Percentiles rank a stretch among this genome's conserved stretches.
Evolutionary conservation across 2,113 vertebrate species (phyloP).

Genomic region (Bubo bubo): DNA sequence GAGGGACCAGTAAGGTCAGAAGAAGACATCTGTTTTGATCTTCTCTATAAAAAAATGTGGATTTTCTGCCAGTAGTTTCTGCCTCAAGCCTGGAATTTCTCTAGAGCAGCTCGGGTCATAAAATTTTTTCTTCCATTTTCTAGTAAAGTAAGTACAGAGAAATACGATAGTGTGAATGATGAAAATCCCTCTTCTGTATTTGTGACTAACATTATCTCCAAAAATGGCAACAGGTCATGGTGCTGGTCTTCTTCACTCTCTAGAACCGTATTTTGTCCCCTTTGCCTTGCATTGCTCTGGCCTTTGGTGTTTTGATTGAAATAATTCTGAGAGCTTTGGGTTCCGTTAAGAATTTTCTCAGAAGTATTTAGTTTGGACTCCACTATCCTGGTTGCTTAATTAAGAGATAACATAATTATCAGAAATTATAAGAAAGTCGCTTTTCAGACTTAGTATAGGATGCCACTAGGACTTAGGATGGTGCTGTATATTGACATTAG

Average conservation of each 20-base stretch:
- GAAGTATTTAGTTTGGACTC: neutral
- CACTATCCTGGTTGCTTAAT: neutral
- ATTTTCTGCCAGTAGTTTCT: neutral
- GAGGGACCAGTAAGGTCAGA: neutral
- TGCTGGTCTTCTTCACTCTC: neutral
- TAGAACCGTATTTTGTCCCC: neutral
- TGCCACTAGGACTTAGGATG: neutral
- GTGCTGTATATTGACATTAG: neutral
- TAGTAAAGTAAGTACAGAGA: neutral
- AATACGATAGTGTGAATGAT: neutral
- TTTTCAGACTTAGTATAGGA: neutral
- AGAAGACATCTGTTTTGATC: neutral
- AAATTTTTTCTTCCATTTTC: neutral
- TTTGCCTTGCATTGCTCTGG: neutral
- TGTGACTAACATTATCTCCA: neutral
- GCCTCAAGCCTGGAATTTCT: neutral
- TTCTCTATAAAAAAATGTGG: neutral
- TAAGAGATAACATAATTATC: neutral
- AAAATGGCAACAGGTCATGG: neutral
- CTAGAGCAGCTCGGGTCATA: neutral
- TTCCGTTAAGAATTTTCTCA: neutral
- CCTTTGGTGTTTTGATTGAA: neutral
- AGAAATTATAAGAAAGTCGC: neutral
- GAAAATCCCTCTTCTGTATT: neutral
- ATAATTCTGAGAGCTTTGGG: neutral